Percentiles rank a stretch among this genome's conserved stretches.
Conservation (phyloP, 2,113 vertebrate species). For the Smithornis capensis region DNA sequence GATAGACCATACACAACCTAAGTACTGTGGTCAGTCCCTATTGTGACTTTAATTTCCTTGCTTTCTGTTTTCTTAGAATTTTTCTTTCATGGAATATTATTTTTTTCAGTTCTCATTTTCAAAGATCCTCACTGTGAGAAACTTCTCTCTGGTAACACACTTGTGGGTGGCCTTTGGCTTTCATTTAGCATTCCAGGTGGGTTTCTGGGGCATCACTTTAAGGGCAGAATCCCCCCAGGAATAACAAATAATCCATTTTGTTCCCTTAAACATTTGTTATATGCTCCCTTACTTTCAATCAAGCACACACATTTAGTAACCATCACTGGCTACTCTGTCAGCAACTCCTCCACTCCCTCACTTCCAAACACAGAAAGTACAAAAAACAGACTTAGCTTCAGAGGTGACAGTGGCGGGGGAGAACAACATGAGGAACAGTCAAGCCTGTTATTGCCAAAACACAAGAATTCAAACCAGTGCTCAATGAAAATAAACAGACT, state of each 20-base stretch:
- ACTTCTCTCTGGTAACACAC: conserved; percentile 36
- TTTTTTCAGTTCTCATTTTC: conserved; percentile 66
- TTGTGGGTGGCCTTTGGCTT: conserved; percentile 36
- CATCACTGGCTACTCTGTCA: conserved; percentile 6
- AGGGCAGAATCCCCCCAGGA: conserved; percentile 37
- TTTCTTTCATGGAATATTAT: conserved; percentile 40
- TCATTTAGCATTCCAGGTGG: conserved; percentile 62
- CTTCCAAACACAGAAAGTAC: conserved; percentile 59
- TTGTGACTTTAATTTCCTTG: conserved; percentile 9
- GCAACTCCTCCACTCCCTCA: conserved; percentile 17
- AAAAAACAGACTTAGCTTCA: conserved; percentile 50
- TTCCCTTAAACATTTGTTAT: conserved; percentile 35
- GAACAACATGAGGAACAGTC: conserved; percentile 37
- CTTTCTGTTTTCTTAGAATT: conserved; percentile 44
- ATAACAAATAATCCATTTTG: conserved; percentile 46
- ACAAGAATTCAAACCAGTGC: conserved; percentile 2
- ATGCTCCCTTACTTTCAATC: conserved; percentile 25
- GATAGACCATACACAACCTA: neutral
- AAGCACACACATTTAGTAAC: conserved; percentile 5
- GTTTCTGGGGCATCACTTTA: conserved; percentile 52
- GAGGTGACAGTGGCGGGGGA: conserved; percentile 31
- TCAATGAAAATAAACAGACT: conserved; percentile 43
- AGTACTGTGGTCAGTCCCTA: neutral
- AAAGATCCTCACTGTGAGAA: conserved; percentile 40
- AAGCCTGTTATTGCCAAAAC: conserved; percentile 55